phyloP scores from a whole-genome alignment of 2,888 invertebrate species.

The Apotomis turbidana region DNA sequence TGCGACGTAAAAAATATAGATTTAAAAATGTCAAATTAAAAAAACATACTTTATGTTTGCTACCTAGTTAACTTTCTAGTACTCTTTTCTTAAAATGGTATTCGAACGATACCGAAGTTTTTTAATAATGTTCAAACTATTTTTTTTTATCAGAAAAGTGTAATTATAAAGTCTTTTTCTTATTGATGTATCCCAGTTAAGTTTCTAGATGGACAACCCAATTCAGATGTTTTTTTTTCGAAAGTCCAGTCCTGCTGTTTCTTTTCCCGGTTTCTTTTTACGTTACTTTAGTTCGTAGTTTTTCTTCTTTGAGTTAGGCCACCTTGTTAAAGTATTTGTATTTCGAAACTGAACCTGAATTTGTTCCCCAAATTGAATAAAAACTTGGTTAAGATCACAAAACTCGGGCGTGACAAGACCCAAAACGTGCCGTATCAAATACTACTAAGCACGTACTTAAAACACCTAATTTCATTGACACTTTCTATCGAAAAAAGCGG shows the following conservation, averaged over 20 bases:
- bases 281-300: background rate
- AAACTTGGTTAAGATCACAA: constrained; percentile 18
- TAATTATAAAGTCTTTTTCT: too few species aligned
- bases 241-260: background rate
- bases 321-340: constrained; percentile 17
- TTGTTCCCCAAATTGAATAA: constrained; percentile 9
- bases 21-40: too few species aligned
- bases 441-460: constrained; percentile 31
- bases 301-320: background rate
- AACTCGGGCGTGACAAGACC: constrained; percentile 21
- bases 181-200: too few species aligned
- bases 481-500: constrained; percentile 38
- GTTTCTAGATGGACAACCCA: too few species aligned
- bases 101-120: too few species aligned
- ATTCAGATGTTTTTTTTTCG: background rate
- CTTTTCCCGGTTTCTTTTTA: background rate
- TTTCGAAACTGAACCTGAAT: constrained; percentile 6
- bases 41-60: too few species aligned
- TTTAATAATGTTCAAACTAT: too few species aligned
- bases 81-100: too few species aligned
- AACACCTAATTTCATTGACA: constrained; percentile 38
- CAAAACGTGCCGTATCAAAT: constrained; percentile 17
- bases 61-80: too few species aligned
- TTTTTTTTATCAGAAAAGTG: too few species aligned
- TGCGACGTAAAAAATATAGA: too few species aligned